Base-by-base conservation (phyloP, 2,797 vertebrate genomes). In the Botia kubotai region DNA sequence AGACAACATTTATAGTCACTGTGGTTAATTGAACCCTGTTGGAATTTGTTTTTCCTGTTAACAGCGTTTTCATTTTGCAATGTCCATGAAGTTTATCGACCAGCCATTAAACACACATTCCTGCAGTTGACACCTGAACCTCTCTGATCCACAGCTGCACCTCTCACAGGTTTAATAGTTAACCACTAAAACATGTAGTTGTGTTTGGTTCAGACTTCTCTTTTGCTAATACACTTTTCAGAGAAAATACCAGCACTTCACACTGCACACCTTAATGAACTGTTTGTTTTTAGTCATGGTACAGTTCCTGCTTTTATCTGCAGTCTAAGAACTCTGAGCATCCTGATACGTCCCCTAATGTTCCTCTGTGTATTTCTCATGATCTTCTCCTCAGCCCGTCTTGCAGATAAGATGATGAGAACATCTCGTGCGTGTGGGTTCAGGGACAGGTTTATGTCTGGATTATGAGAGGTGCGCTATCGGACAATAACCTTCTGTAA, bases 341-440 rank as follows among this genome's bases (percentile, higher is more conserved):
- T 17, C 23, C 60, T 16, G 4, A 36, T 2, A 36, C 4, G 13
- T 60, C 19, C 48, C 23, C 8, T 43, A 67, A 36, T 33, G 43
- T 17, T 19, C 16, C 21, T 29, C 7, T 60, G n/a, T 60, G n/a
- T 10, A 13, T 8, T 16, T 13, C 2, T 46, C 39, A 6, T 43
- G 6, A 6, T 7, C 1, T 19, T 19, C 33, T 19, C 14, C 3
- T 65, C 11, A 72, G 6, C 4, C 11, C 26, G 10, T 53, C 48
- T 1, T 1, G 36, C 10, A 73, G 60, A 80, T 80, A 73, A 80
- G 50, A 80, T 73, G 57, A 72, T 43, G 50, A 2, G 53, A 50
- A 39, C 65, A 23, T 11, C 2, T 53, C 33, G 33, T 33, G 33
- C 33, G 7, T 48, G 62, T 36, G 29, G 17, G 63, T 36, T 66